Conservation (phyloP, 2,797 vertebrate genomes). For the Phoxinus dragarum region DNA sequence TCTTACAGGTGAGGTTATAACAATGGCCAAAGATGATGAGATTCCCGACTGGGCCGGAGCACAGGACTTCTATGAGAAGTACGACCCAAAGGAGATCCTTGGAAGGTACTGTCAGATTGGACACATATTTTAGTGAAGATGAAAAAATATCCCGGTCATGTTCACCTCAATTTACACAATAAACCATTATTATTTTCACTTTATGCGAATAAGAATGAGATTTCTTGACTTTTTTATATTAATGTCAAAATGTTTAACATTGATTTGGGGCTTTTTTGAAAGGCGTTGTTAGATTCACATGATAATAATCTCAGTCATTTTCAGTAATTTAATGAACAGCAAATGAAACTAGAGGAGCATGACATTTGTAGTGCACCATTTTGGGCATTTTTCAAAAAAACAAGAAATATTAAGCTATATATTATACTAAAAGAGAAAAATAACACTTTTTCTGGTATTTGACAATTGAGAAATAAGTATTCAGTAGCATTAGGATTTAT, state of each 20-base stretch:
- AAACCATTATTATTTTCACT: background rate
- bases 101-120: slow-evolving; percentile 83
- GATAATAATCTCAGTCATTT: background rate
- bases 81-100: slow-evolving; percentile 94
- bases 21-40: slow-evolving; percentile 93
- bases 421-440: too few species aligned
- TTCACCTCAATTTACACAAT: background rate
- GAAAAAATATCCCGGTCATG: background rate
- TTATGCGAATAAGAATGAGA: background rate
- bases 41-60: slow-evolving; percentile 87
- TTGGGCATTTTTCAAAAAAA: background rate
- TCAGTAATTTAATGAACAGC: background rate
- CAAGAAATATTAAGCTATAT: background rate
- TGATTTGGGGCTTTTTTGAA: too few species aligned
- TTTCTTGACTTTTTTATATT: background rate
- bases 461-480: too few species aligned
- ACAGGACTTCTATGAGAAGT: slow-evolving; percentile 94
- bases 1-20: slow-evolving; percentile 48
- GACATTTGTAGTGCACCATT: background rate
- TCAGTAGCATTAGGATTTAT: too few species aligned
- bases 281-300: background rate
- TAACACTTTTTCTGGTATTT: too few species aligned
- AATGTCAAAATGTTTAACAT: background rate
- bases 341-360: background rate
- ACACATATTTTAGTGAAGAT: background rate